phyloP scores from a whole-genome alignment of 2,888 invertebrate genomes.

The Gymnocheta viridis region DNA sequence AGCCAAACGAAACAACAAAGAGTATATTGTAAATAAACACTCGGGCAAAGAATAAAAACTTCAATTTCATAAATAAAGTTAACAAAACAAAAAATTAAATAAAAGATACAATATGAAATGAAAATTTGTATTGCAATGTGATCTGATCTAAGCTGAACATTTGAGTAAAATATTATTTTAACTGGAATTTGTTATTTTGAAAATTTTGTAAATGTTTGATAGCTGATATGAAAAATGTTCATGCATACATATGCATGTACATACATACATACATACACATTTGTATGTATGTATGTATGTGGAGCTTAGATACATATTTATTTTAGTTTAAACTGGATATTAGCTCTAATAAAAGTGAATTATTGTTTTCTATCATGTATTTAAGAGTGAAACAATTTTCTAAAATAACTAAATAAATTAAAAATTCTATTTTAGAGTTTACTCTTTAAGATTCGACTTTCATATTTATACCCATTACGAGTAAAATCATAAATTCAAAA shows the following conservation, averaged over 20 bases:
- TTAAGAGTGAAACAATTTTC: background rate
- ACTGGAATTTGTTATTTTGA: constrained; percentile 2
- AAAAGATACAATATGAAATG: background rate
- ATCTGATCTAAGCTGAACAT: background rate
- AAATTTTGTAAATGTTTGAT: background rate
- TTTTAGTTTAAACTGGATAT: background rate
- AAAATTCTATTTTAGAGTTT: too few species aligned
- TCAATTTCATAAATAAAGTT: background rate
- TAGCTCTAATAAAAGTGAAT: too few species aligned
- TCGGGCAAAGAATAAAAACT: constrained; percentile 3
- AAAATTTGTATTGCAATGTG: background rate
- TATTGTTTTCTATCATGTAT: too few species aligned
- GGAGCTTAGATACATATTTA: background rate
- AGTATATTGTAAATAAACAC: constrained; percentile 20
- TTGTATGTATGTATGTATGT: too few species aligned
- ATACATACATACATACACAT: background rate
- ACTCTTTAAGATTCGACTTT: too few species aligned
- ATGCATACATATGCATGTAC: background rate
- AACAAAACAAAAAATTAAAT: background rate
- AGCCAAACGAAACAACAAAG: constrained; percentile 24
- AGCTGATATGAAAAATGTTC: background rate
- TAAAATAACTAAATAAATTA: background rate
- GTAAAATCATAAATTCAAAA: too few species aligned
- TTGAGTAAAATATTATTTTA: background rate
- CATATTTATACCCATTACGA: too few species aligned